A percentile compares a stretch with the other conserved stretches of the same genome.
These are phyloP conservation scores for Heliconius nattereri DNA, from an alignment of 1,140 invertebrate genomes.

Conservation along the genomic window DNA sequence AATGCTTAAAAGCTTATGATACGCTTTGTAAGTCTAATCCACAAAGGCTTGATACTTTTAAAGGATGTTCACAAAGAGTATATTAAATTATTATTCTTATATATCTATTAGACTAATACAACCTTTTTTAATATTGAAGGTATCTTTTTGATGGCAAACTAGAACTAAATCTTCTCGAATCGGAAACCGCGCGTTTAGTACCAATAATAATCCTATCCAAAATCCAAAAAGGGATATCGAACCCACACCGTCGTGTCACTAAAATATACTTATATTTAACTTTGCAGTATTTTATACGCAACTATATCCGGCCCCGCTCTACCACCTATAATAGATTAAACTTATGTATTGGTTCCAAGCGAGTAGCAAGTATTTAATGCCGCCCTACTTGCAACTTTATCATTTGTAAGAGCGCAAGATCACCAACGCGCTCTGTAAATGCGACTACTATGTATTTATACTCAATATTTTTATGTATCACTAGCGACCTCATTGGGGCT, in stretches of 20 bases:
- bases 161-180: too few species aligned
- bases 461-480: too few species aligned
- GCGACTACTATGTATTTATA: background rate
- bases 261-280: background rate
- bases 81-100: background rate
- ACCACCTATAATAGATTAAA: conserved; percentile 16
- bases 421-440: background rate
- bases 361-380: conserved; percentile 25
- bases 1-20: background rate
- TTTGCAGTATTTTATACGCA: background rate
- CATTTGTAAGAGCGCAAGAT: background rate
- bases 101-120: too few species aligned
- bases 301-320: background rate
- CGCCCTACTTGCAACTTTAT: conserved; percentile 27
- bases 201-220: too few species aligned
- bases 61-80: background rate
- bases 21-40: background rate
- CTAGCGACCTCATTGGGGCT: too few species aligned
- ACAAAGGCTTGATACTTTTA: background rate
- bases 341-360: conserved; percentile 29
- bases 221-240: too few species aligned
- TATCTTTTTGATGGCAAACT: too few species aligned
- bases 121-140: too few species aligned
- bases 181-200: too few species aligned
- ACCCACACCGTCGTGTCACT: too few species aligned